phyloP scores from a whole-genome alignment of 2,888 invertebrate species.

The Rhagophthalmus giganteus region DNA sequence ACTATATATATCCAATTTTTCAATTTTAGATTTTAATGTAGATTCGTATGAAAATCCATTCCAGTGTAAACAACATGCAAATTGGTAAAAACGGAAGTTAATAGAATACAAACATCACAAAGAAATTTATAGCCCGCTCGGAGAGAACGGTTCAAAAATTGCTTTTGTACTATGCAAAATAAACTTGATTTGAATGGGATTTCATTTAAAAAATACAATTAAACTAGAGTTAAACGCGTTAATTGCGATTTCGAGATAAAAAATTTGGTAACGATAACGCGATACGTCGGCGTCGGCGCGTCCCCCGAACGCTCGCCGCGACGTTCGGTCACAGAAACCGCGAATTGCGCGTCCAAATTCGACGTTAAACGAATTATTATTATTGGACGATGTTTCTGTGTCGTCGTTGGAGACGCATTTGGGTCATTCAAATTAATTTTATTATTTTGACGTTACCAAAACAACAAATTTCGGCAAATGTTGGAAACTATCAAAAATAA shows the following conservation, averaged over 20 bases:
- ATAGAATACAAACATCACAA: conserved; percentile 43
- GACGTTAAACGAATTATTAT: background rate
- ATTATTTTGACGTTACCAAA: too few relatives aligned
- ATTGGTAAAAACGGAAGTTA: conserved; percentile 44
- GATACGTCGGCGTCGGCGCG: background rate
- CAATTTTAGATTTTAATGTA: conserved; percentile 43
- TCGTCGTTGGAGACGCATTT: background rate
- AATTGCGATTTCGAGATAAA: conserved; percentile 18
- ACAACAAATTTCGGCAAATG: too few relatives aligned
- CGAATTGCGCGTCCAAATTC: background rate
- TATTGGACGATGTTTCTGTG: background rate
- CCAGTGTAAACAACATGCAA: conserved; percentile 43
- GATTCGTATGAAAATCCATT: conserved; percentile 41
- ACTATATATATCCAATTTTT: conserved; percentile 38
- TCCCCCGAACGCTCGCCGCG: too few relatives aligned
- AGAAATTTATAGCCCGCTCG: conserved; percentile 38
- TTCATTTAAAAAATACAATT: conserved; percentile 29
- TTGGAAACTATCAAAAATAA: too few relatives aligned
- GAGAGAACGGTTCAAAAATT: conserved; percentile 30
- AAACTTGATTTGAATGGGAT: conserved; percentile 26
- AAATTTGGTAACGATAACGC: conserved; percentile 7
- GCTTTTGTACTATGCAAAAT: conserved; percentile 29
- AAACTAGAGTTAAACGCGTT: conserved; percentile 23
- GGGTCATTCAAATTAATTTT: too few relatives aligned
- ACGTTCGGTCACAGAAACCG: too few relatives aligned